Conservation (phyloP, 1,140 invertebrate genomes). For the Subanguina moxae region DNA sequence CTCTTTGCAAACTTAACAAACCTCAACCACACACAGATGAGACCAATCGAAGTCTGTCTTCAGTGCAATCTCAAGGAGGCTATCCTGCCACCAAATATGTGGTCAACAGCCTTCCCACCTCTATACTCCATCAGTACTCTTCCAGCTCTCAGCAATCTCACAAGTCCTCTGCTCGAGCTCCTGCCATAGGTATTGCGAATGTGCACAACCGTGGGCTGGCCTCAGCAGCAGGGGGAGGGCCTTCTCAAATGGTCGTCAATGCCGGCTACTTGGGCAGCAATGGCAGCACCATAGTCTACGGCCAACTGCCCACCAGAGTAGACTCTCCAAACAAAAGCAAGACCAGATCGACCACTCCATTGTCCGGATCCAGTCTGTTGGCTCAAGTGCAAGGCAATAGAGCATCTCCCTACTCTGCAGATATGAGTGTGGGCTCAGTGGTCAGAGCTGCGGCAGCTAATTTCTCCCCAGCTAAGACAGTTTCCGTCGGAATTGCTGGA, state of each 20-base stretch:
- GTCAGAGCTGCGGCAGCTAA: background rate
- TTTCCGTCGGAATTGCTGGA: background rate
- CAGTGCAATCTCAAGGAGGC: no score
- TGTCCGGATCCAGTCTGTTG: background rate
- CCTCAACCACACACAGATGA: no score
- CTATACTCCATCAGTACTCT: background rate
- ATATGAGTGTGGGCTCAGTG: background rate
- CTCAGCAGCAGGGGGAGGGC: no score
- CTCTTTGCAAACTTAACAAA: no score
- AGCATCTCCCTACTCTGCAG: background rate
- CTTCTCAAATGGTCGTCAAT: background rate
- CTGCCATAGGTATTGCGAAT: background rate
- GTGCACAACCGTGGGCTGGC: background rate
- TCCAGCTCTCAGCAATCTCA: background rate
- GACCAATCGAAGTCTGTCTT: no score
- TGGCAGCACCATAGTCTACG: background rate
- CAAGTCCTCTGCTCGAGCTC: background rate
- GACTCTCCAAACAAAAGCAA: no score
- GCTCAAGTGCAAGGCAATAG: background rate
- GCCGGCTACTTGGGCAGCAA: slow-evolving; percentile 1
- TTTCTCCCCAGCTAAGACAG: background rate
- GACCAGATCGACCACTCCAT: no score
- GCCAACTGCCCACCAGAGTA: no score
- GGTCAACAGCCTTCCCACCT: background rate
- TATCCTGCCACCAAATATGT: slow-evolving; percentile 1